Evolutionary conservation across 2,113 vertebrate genomes (phyloP).

Genomic region (Antigone vipio): DNA sequence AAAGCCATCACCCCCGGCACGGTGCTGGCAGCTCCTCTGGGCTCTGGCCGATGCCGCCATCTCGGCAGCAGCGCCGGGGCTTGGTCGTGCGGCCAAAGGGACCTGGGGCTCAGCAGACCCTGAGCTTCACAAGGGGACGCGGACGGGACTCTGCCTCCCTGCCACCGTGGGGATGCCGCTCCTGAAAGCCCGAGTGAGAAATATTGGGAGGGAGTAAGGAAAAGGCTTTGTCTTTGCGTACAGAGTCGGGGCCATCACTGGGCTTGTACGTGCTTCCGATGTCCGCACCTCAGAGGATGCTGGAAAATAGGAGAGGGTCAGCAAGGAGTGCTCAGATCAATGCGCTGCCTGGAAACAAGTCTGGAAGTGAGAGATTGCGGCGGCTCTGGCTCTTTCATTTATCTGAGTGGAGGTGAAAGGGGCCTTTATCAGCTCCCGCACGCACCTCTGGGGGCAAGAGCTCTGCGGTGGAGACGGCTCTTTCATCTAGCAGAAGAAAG

Average conservation of each 20-base stretch:
- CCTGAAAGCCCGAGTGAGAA: not conserved
- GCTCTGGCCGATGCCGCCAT: fast-evolving
- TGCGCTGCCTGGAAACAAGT: not conserved
- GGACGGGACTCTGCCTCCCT: not conserved
- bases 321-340: not conserved
- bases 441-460: not conserved
- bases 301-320: not conserved
- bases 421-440: not conserved
- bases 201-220: not conserved
- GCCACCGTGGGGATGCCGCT: not conserved
- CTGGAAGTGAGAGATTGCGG: not conserved
- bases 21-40: fast-evolving
- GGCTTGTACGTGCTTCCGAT: fast-evolving
- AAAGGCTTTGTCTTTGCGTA: not conserved
- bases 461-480: not conserved
- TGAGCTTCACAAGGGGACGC: fast-evolving
- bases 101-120: not conserved
- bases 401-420: not conserved
- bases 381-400: not conserved
- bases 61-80: fast-evolving
- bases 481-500: constrained; percentile 6
- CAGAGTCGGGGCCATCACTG: fast-evolving
- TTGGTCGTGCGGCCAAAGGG: fast-evolving
- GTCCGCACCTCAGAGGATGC: not conserved
- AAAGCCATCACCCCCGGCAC: fast-evolving